phyloP scores from a whole-genome alignment of 2,113 vertebrate genomes.

The Hypocryptadius cinnamomeus region DNA sequence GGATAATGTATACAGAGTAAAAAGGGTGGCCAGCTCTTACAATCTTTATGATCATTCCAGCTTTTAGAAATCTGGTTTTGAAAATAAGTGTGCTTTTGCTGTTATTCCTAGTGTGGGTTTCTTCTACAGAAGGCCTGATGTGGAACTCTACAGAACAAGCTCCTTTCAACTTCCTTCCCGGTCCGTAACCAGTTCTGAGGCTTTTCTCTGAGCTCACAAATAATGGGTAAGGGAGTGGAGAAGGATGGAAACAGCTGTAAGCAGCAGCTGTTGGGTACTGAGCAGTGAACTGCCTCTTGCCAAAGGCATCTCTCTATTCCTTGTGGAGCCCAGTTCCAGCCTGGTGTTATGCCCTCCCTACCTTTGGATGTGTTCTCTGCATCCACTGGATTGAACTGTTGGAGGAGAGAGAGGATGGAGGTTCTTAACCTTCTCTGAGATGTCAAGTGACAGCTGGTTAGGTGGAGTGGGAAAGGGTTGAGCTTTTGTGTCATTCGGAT shows the following conservation, averaged over 20 bases:
- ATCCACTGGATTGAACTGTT: background rate
- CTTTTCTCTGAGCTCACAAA: background rate
- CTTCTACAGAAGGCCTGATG: background rate
- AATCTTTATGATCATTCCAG: background rate
- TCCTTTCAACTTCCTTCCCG: background rate
- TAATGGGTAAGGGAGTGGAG: background rate
- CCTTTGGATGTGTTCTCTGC: fast-evolving
- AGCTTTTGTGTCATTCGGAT: background rate
- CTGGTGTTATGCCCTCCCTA: background rate
- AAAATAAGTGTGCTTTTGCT: background rate
- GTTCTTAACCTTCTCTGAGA: background rate
- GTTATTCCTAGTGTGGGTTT: background rate
- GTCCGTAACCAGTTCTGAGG: background rate
- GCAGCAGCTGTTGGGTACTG: slow-evolving; percentile 1
- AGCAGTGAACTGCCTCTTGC: background rate
- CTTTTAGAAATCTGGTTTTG: background rate
- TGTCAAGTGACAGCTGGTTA: background rate
- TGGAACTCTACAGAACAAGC: background rate
- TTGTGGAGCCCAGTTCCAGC: background rate
- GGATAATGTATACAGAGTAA: background rate
- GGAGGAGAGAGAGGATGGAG: background rate
- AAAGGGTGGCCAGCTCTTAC: background rate
- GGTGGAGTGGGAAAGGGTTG: background rate
- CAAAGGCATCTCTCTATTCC: background rate
- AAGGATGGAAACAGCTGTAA: slow-evolving; percentile 22